A percentile compares a stretch with the other conserved stretches of the same genome.
Conservation (phyloP, 1,140 invertebrate genomes). For the Eupristina koningsbergeri region DNA sequence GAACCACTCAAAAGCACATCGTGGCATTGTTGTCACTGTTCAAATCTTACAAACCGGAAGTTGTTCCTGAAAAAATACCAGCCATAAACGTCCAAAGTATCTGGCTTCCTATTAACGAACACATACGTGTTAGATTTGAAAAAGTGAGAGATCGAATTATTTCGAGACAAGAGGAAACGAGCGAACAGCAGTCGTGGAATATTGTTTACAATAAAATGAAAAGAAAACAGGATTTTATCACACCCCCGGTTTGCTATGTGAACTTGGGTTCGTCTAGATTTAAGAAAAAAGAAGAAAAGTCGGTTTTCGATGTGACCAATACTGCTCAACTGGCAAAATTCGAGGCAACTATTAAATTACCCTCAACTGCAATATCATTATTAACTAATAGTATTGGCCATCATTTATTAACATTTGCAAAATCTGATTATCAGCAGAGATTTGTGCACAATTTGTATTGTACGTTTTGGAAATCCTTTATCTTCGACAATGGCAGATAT, state of each 20-base stretch:
- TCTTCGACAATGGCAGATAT: slow-evolving; percentile 62
- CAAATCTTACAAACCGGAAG: slow-evolving; percentile 71
- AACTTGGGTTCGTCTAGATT: slow-evolving; percentile 64
- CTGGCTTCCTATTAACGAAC: slow-evolving; percentile 66
- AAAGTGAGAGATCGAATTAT: slow-evolving; percentile 59
- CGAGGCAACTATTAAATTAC: slow-evolving; percentile 63
- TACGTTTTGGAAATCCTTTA: slow-evolving; percentile 65
- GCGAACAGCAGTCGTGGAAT: slow-evolving; percentile 57
- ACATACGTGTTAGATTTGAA: slow-evolving; percentile 60
- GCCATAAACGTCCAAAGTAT: slow-evolving; percentile 67
- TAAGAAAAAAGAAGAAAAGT: slow-evolving; percentile 59
- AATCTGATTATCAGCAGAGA: slow-evolving; percentile 66
- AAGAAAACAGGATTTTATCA: slow-evolving; percentile 53
- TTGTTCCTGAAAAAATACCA: slow-evolving; percentile 68
- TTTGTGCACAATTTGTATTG: slow-evolving; percentile 70
- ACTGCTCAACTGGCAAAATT: slow-evolving; percentile 62
- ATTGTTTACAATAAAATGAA: slow-evolving; percentile 43
- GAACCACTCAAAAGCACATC: slow-evolving; percentile 60
- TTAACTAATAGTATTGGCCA: slow-evolving; percentile 65
- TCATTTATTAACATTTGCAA: slow-evolving; percentile 66
- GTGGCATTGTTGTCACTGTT: slow-evolving; percentile 68
- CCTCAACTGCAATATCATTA: slow-evolving; percentile 66
- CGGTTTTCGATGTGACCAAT: slow-evolving; percentile 66
- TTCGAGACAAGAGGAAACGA: slow-evolving; percentile 31
- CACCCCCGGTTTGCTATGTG: slow-evolving; percentile 66